Evolutionary conservation across 1,140 invertebrate species (phyloP).

Genomic region (Neodiprion fabricii): DNA sequence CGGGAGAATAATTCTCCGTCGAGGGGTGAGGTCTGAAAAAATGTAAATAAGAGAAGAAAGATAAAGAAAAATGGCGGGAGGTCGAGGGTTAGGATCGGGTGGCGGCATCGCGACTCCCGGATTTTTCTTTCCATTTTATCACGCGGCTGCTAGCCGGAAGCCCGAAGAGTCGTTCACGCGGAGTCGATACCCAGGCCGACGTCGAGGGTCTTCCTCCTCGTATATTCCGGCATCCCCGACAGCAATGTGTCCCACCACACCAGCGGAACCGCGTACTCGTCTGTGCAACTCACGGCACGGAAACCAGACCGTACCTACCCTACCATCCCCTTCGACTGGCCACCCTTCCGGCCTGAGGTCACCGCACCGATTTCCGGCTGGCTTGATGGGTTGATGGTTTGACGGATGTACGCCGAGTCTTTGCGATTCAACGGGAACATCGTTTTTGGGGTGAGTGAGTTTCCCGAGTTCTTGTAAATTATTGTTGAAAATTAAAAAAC

Average conservation of each 20-base stretch:
- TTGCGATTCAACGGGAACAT: no score
- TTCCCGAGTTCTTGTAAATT: no score
- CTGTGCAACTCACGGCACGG: not conserved
- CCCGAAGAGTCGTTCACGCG: not conserved
- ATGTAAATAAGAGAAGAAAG: not conserved
- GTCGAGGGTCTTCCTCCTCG: not conserved
- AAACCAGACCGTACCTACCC: not conserved
- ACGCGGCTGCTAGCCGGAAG: not conserved
- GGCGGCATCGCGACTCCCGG: not conserved
- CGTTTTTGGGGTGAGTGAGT: no score
- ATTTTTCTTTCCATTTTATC: constrained; percentile 2
- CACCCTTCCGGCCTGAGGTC: no score
- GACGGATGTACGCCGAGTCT: no score
- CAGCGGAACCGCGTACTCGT: not conserved
- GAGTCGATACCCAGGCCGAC: not conserved
- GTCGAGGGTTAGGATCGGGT: not conserved
- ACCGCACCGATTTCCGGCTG: no score
- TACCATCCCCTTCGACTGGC: no score
- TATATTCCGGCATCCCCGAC: not conserved
- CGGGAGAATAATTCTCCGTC: no score
- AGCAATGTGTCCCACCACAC: not conserved
- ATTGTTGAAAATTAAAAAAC: no score
- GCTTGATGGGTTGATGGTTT: no score
- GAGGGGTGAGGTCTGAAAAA: not conserved
- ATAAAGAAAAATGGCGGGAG: not conserved